Evolutionary conservation across 1,140 invertebrate species (phyloP).

Genomic region (Nomia melanderi): DNA sequence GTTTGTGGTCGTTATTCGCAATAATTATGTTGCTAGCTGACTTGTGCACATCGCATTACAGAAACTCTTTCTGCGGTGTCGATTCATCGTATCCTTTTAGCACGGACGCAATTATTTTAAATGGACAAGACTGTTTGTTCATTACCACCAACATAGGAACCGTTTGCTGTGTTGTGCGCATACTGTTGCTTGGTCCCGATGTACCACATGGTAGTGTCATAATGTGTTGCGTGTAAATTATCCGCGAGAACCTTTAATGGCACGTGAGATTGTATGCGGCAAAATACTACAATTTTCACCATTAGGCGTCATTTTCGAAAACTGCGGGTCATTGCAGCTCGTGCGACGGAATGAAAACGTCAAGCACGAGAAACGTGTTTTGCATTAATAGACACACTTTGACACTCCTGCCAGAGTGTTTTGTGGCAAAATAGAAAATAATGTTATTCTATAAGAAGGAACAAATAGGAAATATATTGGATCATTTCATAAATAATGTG

Average conservation of each 20-base stretch:
- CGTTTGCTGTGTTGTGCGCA: conserved; percentile 2
- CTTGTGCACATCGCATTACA: not conserved
- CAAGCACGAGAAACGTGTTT: not conserved
- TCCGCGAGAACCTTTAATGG: conserved; percentile 21
- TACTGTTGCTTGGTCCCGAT: not conserved
- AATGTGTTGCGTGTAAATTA: conserved; percentile 34
- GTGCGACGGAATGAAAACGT: not conserved
- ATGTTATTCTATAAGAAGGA: no score
- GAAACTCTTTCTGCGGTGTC: not conserved
- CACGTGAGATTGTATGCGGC: conserved; percentile 22
- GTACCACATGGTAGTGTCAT: conserved; percentile 2
- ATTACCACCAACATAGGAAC: not conserved
- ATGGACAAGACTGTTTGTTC: conserved; percentile 11
- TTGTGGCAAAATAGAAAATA: no score
- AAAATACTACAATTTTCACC: conserved; percentile 26
- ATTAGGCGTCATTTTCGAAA: conserved; percentile 28
- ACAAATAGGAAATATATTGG: no score
- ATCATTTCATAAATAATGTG: no score
- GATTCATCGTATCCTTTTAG: not conserved
- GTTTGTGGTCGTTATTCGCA: not conserved
- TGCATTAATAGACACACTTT: no score
- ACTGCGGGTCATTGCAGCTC: not conserved
- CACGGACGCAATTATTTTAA: conserved; percentile 10
- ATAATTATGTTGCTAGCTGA: not conserved
- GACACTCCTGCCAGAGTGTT: no score